These are phyloP conservation scores for Drosophila guanche DNA, from an alignment of 1,140 invertebrate genomes.

Conservation along the genomic window DNA sequence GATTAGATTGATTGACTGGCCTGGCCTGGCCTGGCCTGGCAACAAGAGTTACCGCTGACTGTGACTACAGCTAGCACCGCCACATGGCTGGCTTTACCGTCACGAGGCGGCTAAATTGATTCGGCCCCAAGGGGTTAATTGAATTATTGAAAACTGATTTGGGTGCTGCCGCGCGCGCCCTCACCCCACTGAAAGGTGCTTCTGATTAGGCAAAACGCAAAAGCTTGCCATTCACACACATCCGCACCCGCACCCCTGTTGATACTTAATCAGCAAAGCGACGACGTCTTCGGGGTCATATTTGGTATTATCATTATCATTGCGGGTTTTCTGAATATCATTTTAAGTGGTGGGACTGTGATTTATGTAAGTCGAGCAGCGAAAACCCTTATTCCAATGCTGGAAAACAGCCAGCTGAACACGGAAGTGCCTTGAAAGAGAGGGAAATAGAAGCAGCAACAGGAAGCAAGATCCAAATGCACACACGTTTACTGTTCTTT, in stretches of 20 bases:
- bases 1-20: no score
- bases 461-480: slow-evolving; percentile 3
- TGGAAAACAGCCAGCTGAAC: slow-evolving; percentile 15
- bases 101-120: slow-evolving; percentile 64
- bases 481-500: slow-evolving; percentile 3
- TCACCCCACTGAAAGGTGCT: slow-evolving; percentile 48
- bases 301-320: slow-evolving; percentile 38
- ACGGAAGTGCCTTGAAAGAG: slow-evolving; percentile 36
- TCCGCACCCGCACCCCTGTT: not conserved
- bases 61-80: no score
- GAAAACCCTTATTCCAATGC: slow-evolving; percentile 25
- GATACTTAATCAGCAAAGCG: slow-evolving; percentile 13
- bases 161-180: slow-evolving; percentile 1
- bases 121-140: slow-evolving; percentile 79
- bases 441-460: slow-evolving; percentile 9
- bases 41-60: no score
- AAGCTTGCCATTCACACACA: not conserved
- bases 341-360: slow-evolving; percentile 5
- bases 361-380: slow-evolving; percentile 36
- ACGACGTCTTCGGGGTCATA: slow-evolving; percentile 31
- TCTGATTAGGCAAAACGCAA: slow-evolving; percentile 38
- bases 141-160: slow-evolving; percentile 78
- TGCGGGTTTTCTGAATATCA: slow-evolving; percentile 35
- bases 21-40: no score
- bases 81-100: slow-evolving; percentile 27